Evolutionary conservation across 2,113 vertebrate species (phyloP), one percentile per base, ranked within the genome.

Genomic region (Microcebus murinus): DNA sequence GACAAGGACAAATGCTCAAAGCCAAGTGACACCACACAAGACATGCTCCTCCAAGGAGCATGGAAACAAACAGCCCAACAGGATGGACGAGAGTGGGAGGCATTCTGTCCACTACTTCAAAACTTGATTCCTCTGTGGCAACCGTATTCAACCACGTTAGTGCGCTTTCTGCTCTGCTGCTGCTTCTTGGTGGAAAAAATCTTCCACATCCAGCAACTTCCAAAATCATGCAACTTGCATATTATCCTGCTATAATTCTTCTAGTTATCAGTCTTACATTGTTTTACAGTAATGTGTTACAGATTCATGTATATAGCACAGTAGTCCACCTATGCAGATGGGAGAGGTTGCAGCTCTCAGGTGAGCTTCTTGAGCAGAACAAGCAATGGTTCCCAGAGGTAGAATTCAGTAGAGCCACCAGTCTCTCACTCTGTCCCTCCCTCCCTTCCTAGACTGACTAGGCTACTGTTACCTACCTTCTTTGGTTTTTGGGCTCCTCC

Each of bases 21-120:
- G 70, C 15, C 23, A 4, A 39, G 70, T 23, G 12, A 6, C 15
- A 39, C 23, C 1, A 0, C 1, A 34, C 1, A 34, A 17, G n/a
- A 0, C 59, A 15, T 74, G 13, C 57, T 87, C 27, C 45, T 67
- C 77, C n/a, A 61, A 83, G 70, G 52, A 77, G 70, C 8, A 7
- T 11, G n/a, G 13, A 52, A 39, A 65, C 23, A 23, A 31, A 57
- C 7, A 71, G 80, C 68, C 45, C 23, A 45, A 73, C 3, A n/a
- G 52, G 36, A 17, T 31, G 21, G 31, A 15, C 12, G 50, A 25
- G n/a, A 61, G 29, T 20, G 5, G 89, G 9, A 31, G 85, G 27
- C n/a, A 8, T 73, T 15, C 14, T 13, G 21, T 23, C 45, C 23
- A 27, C 63, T 27, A 15, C 42, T 71, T 68, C 0, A 59, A 21